These are phyloP conservation scores for Drosophila punjabiensis DNA, from an alignment of 1,140 invertebrate species.

Conservation along the genomic window DNA sequence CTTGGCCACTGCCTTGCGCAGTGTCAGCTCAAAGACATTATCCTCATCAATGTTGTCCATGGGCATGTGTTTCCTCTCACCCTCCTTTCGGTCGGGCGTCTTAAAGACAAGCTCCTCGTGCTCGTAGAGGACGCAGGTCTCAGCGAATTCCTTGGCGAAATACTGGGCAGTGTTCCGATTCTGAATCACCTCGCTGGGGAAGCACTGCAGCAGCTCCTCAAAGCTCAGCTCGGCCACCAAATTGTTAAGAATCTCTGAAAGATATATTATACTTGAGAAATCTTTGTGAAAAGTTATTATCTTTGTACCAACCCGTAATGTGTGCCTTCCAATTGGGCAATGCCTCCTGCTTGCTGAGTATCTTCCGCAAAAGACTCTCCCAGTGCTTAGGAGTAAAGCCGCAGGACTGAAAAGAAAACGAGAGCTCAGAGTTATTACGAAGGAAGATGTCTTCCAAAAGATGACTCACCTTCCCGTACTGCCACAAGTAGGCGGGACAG, in stretches of 20 bases:
- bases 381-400: constrained; percentile 81
- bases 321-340: constrained; percentile 78
- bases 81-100: constrained; percentile 44
- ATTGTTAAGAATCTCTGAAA: constrained; percentile 78
- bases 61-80: constrained; percentile 61
- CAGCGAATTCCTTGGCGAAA: constrained; percentile 77
- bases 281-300: not conserved
- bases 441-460: fast-evolving
- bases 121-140: constrained; percentile 71
- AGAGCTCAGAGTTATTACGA: not conserved
- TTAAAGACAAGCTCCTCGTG: constrained; percentile 70
- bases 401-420: constrained; percentile 57
- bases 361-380: constrained; percentile 78
- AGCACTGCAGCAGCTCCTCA: constrained; percentile 81
- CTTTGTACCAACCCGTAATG: constrained; percentile 58
- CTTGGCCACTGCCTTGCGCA: constrained; percentile 82
- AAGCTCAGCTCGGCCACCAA: constrained; percentile 75
- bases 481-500: constrained; percentile 77
- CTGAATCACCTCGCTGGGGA: constrained; percentile 77
- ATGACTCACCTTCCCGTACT: constrained; percentile 75
- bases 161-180: constrained; percentile 73
- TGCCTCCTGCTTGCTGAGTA: constrained; percentile 74
- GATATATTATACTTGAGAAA: not conserved
- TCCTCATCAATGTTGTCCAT: constrained; percentile 84
- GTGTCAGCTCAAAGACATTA: constrained; percentile 79